Percentiles rank a stretch among this genome's conserved stretches.
These are phyloP conservation scores for Caenorhabditis wallacei DNA, from an alignment of 2,888 invertebrate genomes.

Conservation along the genomic window DNA sequence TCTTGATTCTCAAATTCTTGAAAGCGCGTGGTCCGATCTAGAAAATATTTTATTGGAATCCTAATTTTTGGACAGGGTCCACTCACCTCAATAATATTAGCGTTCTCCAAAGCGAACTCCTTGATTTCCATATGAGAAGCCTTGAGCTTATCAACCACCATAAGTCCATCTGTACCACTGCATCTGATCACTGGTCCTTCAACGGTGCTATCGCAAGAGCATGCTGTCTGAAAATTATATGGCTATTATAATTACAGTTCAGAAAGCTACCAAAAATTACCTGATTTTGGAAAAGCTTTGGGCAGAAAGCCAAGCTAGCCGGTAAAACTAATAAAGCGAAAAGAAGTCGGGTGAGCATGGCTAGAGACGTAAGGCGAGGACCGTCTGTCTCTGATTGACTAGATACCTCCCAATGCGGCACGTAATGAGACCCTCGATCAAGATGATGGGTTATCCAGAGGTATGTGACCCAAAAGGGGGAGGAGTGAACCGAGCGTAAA, in stretches of 20 bases:
- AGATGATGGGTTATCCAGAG: conserved; percentile 19
- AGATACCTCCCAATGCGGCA: conserved; percentile 30
- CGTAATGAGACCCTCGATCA: conserved; percentile 42
- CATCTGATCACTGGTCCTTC: conserved; percentile 83
- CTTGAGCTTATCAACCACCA: conserved; percentile 82
- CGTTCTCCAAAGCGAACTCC: conserved; percentile 81
- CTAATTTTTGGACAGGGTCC: too few relatives aligned
- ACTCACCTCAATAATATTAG: conserved; percentile 82
- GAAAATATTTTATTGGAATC: background rate
- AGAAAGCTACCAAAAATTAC: conserved; percentile 52
- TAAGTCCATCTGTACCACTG: conserved; percentile 79
- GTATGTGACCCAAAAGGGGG: conserved; percentile 41
- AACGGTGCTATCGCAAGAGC: conserved; percentile 80
- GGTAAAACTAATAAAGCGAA: conserved; percentile 59
- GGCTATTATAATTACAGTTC: background rate
- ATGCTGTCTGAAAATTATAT: conserved; percentile 72
- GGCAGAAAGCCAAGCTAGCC: conserved; percentile 76
- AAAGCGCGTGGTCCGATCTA: conserved; percentile 87
- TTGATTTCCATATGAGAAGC: conserved; percentile 77
- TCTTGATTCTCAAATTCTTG: conserved; percentile 84
- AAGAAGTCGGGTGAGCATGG: conserved; percentile 42
- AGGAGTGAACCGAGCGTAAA: conserved; percentile 20
- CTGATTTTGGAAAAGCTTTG: conserved; percentile 79
- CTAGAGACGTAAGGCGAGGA: background rate
- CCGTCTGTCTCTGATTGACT: conserved; percentile 30